Evolutionary conservation across 2,797 vertebrate species (phyloP).

Genomic region (Acanthornis magna): DNA sequence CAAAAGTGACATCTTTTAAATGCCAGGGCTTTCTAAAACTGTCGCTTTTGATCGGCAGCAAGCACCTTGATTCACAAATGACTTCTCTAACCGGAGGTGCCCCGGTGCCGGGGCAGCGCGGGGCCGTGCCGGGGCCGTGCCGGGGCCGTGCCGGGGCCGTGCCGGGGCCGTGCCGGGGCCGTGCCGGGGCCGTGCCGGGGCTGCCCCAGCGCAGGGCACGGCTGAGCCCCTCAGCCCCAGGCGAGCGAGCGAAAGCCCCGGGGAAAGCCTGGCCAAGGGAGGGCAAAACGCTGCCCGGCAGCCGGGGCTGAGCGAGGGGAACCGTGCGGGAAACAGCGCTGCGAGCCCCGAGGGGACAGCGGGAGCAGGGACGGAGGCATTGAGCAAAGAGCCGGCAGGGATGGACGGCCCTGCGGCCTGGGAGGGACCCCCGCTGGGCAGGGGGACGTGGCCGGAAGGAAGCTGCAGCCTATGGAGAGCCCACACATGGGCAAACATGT

Average conservation of each 20-base stretch:
- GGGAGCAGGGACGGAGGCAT: background rate
- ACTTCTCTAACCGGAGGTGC: rapidly evolving
- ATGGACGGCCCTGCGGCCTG: background rate
- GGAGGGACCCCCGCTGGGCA: background rate
- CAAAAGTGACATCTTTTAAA: background rate
- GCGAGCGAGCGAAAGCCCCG: too few species aligned
- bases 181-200: background rate
- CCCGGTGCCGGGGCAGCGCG: rapidly evolving
- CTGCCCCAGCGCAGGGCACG: background rate
- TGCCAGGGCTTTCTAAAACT: background rate
- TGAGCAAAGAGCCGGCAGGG: too few species aligned
- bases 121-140: too few species aligned
- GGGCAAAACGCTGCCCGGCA: background rate
- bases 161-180: rapidly evolving
- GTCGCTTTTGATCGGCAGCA: background rate
- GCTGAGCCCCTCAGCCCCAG: background rate
- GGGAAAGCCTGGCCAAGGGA: background rate
- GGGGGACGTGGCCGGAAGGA: too few species aligned
- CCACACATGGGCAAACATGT: background rate
- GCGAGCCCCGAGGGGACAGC: background rate
- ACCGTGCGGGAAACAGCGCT: background rate
- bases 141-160: too few species aligned
- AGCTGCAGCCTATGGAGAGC: too few species aligned
- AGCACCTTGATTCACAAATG: background rate
- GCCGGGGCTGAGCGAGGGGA: background rate